Conservation (phyloP, 2,888 invertebrate species). For the Apotomis capreana region DNA sequence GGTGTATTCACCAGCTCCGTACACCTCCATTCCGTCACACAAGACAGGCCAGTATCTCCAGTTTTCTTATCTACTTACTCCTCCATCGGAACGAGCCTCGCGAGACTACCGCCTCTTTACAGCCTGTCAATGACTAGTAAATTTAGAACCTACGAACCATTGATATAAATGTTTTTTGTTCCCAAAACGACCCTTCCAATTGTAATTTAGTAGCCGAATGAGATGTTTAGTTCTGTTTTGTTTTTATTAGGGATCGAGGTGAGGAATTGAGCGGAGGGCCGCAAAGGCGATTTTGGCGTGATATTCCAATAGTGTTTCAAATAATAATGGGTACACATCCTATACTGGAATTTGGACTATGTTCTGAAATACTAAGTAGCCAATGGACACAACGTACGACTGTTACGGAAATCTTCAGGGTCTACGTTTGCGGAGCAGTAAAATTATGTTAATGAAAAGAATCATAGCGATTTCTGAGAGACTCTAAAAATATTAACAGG, state of each 20-base stretch:
- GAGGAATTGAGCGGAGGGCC: constrained; percentile 24
- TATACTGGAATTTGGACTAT: too few species aligned
- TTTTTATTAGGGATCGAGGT: constrained; percentile 48
- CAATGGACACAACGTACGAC: too few species aligned
- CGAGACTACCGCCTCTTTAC: constrained; percentile 75
- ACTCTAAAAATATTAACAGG: too few species aligned
- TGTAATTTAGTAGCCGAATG: constrained; percentile 78
- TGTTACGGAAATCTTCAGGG: too few species aligned
- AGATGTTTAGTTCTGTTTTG: constrained; percentile 58
- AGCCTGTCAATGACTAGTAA: constrained; percentile 83
- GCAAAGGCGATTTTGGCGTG: not conserved
- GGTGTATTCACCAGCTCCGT: constrained; percentile 52
- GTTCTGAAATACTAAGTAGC: too few species aligned
- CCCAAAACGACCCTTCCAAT: constrained; percentile 80
- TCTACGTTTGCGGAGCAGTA: too few species aligned
- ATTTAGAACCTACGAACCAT: constrained; percentile 81
- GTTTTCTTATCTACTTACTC: constrained; percentile 79
- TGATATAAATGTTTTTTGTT: constrained; percentile 84
- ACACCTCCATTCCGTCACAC: constrained; percentile 48
- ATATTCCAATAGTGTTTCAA: too few species aligned
- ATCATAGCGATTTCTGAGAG: too few species aligned
- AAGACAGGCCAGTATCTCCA: constrained; percentile 64
- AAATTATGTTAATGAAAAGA: too few species aligned
- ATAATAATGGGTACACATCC: too few species aligned
- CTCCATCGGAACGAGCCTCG: constrained; percentile 72